These are phyloP conservation scores for Crossaster papposus DNA, from an alignment of 53 echinoderm and acorn worm species.

Conservation along the genomic window DNA sequence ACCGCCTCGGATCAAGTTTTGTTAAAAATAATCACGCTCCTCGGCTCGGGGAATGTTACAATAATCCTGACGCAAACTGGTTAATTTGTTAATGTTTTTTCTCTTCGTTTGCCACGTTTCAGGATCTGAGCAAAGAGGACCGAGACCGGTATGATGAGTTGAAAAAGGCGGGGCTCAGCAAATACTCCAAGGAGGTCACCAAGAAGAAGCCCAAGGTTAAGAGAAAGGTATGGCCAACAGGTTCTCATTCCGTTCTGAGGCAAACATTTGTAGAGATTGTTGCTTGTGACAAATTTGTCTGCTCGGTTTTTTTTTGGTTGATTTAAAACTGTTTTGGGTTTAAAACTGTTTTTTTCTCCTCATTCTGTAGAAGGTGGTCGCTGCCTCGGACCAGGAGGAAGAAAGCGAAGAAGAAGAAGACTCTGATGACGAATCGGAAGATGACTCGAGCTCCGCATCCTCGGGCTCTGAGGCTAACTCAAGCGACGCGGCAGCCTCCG, in stretches of 20 bases:
- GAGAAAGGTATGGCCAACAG: constrained; percentile 39
- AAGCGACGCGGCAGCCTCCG: constrained; percentile 48
- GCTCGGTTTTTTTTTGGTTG: too few species aligned
- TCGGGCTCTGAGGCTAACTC: constrained; percentile 54
- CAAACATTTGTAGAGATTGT: too few species aligned
- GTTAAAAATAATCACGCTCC: too few species aligned
- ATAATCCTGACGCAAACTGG: too few species aligned
- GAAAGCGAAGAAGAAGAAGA: constrained; percentile 53
- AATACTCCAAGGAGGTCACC: constrained; percentile 60
- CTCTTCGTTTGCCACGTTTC: not conserved
- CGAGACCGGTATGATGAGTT: constrained; percentile 66
- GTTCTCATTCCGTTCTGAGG: too few species aligned
- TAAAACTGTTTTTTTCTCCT: not conserved
- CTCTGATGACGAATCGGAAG: constrained; percentile 57
- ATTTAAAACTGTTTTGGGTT: too few species aligned
- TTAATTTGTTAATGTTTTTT: too few species aligned
- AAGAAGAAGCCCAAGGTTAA: constrained; percentile 69
- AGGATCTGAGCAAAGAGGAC: constrained; percentile 76
- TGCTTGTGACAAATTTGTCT: too few species aligned
- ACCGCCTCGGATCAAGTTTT: too few species aligned
- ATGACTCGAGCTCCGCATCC: constrained; percentile 51
- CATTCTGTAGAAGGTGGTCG: constrained; percentile 41
- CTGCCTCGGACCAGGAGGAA: constrained; percentile 35
- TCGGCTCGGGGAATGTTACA: too few species aligned
- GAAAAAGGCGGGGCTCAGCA: constrained; percentile 66